Percentiles rank a stretch among this genome's conserved stretches.
phyloP scores from a whole-genome alignment of 1,140 invertebrate species.

The Reticulitermes speratus region DNA sequence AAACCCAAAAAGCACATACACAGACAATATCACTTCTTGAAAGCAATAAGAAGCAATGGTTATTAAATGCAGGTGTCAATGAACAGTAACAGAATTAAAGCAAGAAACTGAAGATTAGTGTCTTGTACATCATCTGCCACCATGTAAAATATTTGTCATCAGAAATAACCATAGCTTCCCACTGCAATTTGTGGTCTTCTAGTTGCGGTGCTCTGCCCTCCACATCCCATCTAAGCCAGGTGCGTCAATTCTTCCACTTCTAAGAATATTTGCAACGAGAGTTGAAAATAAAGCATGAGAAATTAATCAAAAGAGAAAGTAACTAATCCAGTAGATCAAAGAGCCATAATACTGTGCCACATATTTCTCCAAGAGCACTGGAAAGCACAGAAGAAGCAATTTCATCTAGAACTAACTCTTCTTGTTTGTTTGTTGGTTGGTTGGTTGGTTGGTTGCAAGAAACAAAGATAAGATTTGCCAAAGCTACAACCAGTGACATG shows the following conservation, averaged over 20 bases:
- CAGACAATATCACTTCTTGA: not conserved
- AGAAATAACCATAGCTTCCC: not conserved
- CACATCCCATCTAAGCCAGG: not conserved
- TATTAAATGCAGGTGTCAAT: not conserved
- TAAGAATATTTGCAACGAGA: not conserved
- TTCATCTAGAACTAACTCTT: not conserved
- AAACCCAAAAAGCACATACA: not conserved
- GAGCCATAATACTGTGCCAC: not conserved
- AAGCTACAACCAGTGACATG: not conserved
- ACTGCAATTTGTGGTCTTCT: not conserved
- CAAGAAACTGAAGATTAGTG: too few relatives aligned
- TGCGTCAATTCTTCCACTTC: not conserved
- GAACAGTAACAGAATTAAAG: too few relatives aligned
- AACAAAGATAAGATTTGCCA: not conserved
- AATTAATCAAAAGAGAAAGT: not conserved
- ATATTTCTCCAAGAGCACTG: conserved; percentile 4
- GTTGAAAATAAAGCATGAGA: not conserved
- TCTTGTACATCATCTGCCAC: not conserved
- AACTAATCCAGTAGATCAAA: not conserved
- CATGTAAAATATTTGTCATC: not conserved
- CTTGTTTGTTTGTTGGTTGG: not conserved
- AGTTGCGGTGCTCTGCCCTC: not conserved
- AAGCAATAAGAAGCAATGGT: conserved; percentile 8
- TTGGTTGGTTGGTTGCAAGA: not conserved
- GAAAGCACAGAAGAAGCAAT: not conserved